phyloP scores from a whole-genome alignment of 1,140 invertebrate species.

The Palaemon carinicauda region DNA sequence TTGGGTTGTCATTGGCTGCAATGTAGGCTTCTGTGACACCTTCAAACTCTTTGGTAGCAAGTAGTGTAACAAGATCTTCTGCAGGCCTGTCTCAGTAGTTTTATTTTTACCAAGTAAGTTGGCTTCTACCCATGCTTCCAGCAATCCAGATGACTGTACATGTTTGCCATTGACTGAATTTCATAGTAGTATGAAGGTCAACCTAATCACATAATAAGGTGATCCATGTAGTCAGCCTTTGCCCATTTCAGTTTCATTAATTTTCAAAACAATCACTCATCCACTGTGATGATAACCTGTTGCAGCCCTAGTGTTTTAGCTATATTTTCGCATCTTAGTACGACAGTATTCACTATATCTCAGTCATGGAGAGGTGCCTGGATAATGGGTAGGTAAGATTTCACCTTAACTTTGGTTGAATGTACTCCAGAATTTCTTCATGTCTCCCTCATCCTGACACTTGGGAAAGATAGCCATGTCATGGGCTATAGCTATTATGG shows the following conservation, averaged over 20 bases:
- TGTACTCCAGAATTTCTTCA: neutral
- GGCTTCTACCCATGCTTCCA: slow-evolving; percentile 9
- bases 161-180: neutral
- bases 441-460: too few relatives aligned
- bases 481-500: neutral
- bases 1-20: too few relatives aligned
- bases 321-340: neutral
- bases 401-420: neutral
- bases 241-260: slow-evolving; percentile 27
- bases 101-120: neutral
- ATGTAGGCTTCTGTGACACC: neutral
- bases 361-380: neutral
- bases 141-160: neutral
- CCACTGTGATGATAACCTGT: neutral
- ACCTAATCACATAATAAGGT: neutral
- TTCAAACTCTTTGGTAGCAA: too few relatives aligned
- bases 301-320: neutral
- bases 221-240: neutral
- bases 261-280: neutral
- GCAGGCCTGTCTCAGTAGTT: neutral
- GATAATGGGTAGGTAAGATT: neutral
- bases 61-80: too few relatives aligned
- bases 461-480: neutral
- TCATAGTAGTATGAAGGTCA: slow-evolving; percentile 3
- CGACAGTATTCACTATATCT: slow-evolving; percentile 1